Percentiles rank a stretch among this genome's conserved stretches.
Conservation (phyloP, 2,113 vertebrate species). For the Lontra canadensis region DNA sequence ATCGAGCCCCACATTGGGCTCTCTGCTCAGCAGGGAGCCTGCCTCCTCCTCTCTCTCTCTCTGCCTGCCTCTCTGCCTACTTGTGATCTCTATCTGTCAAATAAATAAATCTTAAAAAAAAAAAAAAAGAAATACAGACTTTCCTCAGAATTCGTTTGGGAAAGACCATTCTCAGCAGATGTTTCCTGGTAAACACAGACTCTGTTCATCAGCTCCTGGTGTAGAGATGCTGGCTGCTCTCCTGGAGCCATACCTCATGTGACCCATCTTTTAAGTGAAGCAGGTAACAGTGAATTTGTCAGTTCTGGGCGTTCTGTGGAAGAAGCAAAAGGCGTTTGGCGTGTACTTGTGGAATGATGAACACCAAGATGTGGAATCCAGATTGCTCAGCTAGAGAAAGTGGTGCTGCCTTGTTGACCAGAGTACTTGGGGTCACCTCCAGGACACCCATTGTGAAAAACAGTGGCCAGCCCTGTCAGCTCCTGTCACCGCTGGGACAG, state of each 20-base stretch:
- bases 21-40: no score
- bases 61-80: no score
- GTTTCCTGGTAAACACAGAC: background rate
- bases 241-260: background rate
- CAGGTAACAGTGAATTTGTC: background rate
- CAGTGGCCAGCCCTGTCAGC: accelerated
- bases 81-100: no score
- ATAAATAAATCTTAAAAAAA: no score
- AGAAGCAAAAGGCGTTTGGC: no score
- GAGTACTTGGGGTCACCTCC: background rate
- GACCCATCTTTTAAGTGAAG: background rate
- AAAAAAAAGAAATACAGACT: no score
- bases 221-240: background rate
- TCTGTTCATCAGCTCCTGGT: background rate
- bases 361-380: background rate
- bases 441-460: background rate
- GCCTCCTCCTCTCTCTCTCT: no score
- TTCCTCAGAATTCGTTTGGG: background rate
- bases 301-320: background rate
- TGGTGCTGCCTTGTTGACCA: accelerated
- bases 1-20: no score
- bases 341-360: accelerated
- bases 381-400: accelerated
- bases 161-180: accelerated
- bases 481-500: background rate